Percentiles rank a stretch among this genome's conserved stretches.
Evolutionary conservation across 2,113 vertebrate genomes (phyloP).

Genomic region (Ibidorhyncha struthersii): DNA sequence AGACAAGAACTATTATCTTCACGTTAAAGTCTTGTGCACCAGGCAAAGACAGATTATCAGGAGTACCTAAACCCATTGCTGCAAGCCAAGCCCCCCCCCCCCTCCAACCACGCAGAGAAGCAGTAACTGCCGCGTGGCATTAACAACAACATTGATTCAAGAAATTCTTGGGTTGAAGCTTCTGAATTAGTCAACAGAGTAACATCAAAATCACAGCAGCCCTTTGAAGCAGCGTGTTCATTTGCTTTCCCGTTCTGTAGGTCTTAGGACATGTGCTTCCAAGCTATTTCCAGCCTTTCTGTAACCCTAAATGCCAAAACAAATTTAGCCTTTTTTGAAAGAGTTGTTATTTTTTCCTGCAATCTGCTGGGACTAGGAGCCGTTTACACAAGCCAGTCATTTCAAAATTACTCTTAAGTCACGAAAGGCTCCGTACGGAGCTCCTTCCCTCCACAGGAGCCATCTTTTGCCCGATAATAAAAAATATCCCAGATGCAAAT

Average conservation of each 20-base stretch:
- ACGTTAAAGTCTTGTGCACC: neutral
- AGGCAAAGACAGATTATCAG: neutral
- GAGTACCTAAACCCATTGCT: neutral
- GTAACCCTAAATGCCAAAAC: neutral
- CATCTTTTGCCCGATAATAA: neutral
- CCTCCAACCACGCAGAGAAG: neutral
- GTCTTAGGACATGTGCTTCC: neutral
- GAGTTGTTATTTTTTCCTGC: neutral
- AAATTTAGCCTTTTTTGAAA: neutral
- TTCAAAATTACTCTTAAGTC: neutral
- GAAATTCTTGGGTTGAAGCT: neutral
- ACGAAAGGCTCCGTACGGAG: neutral
- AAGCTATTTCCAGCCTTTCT: neutral
- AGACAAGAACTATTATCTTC: neutral
- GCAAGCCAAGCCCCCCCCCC: neutral
- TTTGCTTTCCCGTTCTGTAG: neutral
- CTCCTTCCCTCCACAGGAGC: neutral
- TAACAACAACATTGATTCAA: neutral
- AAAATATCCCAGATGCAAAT: neutral
- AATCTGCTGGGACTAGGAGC: neutral
- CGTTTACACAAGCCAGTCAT: neutral
- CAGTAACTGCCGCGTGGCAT: accelerated
- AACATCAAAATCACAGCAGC: neutral
- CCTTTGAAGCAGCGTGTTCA: neutral
- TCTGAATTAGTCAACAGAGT: neutral